Conservation (phyloP, 2,113 vertebrate genomes). For the Perognathus longimembris region DNA sequence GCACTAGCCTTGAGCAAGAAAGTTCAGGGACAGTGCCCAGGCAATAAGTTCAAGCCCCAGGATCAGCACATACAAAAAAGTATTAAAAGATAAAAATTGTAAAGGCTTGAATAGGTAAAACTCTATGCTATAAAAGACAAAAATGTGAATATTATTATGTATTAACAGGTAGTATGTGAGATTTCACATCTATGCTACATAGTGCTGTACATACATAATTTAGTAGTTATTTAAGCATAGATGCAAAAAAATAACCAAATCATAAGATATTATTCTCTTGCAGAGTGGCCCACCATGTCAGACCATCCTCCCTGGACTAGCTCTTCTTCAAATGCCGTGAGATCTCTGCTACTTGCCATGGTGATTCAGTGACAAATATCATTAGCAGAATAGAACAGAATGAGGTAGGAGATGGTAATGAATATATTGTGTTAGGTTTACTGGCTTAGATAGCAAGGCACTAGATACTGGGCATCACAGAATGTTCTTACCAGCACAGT, state of each 20-base stretch:
- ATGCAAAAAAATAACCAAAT: constrained; percentile 7
- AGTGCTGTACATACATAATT: neutral
- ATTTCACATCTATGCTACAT: neutral
- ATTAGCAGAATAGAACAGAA: constrained; percentile 4
- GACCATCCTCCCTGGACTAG: constrained; percentile 39
- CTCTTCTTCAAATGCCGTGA: neutral
- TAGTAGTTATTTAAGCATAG: neutral
- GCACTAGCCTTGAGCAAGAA: too few species aligned
- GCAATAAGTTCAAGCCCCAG: too few species aligned
- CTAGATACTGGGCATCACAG: neutral
- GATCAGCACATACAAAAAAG: too few species aligned
- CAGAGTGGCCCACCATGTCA: constrained; percentile 36
- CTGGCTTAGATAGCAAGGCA: neutral
- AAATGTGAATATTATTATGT: neutral
- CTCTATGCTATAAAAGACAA: neutral
- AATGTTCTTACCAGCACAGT: neutral
- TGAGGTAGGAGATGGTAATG: constrained; percentile 35
- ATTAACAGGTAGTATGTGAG: neutral
- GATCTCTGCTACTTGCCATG: neutral
- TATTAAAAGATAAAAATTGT: neutral
- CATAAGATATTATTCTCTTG: constrained; percentile 19
- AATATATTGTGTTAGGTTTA: neutral
- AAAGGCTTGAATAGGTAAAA: neutral
- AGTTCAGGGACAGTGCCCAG: too few species aligned
- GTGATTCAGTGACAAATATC: neutral